Base-by-base conservation (phyloP, 2,113 vertebrate species). In the Eleginops maclovinus region DNA sequence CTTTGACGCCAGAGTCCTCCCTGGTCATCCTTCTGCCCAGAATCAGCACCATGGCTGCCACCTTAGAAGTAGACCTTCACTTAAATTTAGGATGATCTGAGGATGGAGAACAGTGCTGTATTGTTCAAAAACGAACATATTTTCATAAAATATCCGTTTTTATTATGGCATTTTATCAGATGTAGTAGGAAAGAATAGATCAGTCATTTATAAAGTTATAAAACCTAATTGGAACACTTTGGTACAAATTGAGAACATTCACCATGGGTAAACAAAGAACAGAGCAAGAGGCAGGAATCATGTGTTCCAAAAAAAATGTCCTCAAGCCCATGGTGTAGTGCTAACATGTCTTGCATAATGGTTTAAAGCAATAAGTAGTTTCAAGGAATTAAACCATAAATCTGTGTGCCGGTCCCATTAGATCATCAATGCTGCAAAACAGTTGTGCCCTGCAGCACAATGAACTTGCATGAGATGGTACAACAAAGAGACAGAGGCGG, bases 1-100 rank as follows among this genome's bases (percentile, higher is more conserved):
- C 98, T 87, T 94, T 96, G 82, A 96, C 95, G 84, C 94, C 96
- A 2, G 95, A 95, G 75, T 98, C 97, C 94, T 97, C 97, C 94
- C 97, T 97, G 93, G 95, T 98, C 90, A 98, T 87, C 93, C 98
- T 95, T 89, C 98, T 95, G 83, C 98, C 97, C 92, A 99, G 77
- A 93, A 99, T 99, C 95, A 99, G 95, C 94, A 99, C 98, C 98
- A 99, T 99, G 95, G 95, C 95, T 95, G 83, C 83, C 55, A 94
- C 94, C 93, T 85, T 95, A 88, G 89, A 62, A 13, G 53, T 28
- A 72, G 21, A 77, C 53, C 44, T 72, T 59, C 60, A 63, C 44
- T 74, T 15, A 36, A 63, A n/a, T 55, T 75, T 10, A n/a, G 40
- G 64, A 72, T 53, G 51, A 81, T 41, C 89, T 90, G 62, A 44